Evolutionary conservation across 2,797 vertebrate genomes (phyloP), one percentile per base, ranked within the genome.

Genomic region (Hypotaenidia okinawae): DNA sequence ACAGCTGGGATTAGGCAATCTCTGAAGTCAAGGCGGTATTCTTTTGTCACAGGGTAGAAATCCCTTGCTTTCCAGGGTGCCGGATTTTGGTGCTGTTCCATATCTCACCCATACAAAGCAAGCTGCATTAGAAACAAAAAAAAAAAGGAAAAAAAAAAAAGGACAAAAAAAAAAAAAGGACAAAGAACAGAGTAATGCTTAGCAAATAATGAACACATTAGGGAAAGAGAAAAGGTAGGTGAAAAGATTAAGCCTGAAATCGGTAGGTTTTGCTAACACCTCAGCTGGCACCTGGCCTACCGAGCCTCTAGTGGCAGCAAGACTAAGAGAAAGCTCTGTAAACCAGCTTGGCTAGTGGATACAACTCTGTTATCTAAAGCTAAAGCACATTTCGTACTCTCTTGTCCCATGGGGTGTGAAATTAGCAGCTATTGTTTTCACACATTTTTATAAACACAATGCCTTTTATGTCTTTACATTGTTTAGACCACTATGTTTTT

Each of bases 1-100:
- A 99, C 98, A 96, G 98, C 98, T 98, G 98, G 99, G 99, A 99
- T 99, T 99, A 99, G 98, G 98, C 99, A 99, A 99, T 99, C 99
- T 99, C 99, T 99, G 98, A 98, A 99, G 99, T 99, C 99, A 99
- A 99, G 98, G 98, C 98, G 98, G 97, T 98, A 98, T 98, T 99
- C 99, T 99, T 99, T 99, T 99, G 99, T 99, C 98, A 98, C 93
- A 87, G 97, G 97, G 98, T 98, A 97, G 98, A 99, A 99, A 99
- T 99, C 99, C 99, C 98, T 98, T 98, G 98, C 98, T 98, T 98
- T 98, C 98, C 98, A 98, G 98, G 98, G 98, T 98, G 97, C 98
- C 94, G 98, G 98, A 98, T 98, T 99, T 99, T 98, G 98, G 98
- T 98, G 97, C 98, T 95, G 97, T 98, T 97, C 98, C 99, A 98